These are phyloP conservation scores for Cheilosia vernalis DNA, from an alignment of 2,888 invertebrate species.

Conservation along the genomic window DNA sequence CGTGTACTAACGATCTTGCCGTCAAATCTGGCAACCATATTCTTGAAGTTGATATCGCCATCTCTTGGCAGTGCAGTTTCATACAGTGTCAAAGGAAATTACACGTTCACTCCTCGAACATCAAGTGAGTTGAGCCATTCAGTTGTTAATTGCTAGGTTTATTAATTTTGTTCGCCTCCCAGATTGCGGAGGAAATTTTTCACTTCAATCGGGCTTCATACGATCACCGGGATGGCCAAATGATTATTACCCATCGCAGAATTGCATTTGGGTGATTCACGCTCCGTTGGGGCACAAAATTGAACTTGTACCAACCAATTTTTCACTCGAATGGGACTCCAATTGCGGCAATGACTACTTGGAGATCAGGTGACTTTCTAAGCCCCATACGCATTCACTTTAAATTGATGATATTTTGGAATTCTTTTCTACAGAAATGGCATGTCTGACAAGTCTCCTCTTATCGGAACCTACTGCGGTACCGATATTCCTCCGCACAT, in stretches of 20 bases:
- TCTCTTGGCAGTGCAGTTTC: conserved; percentile 5
- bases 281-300: conserved; percentile 91
- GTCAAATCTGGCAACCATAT: conserved; percentile 67
- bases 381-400: background rate
- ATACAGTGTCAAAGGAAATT: conserved; percentile 60
- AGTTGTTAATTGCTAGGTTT: background rate
- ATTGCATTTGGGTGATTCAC: conserved; percentile 92
- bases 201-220: conserved; percentile 87
- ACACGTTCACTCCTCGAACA: conserved; percentile 66
- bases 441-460: conserved; percentile 87
- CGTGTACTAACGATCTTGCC: conserved; percentile 41
- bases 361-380: conserved; percentile 86
- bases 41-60: conserved; percentile 44
- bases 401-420: background rate
- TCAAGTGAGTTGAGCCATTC: conserved; percentile 33
- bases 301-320: conserved; percentile 87
- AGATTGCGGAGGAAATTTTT: conserved; percentile 90
- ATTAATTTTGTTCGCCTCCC: background rate
- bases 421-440: conserved; percentile 88
- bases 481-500: conserved; percentile 86
- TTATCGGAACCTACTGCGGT: conserved; percentile 93
- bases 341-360: conserved; percentile 87
- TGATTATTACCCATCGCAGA: conserved; percentile 87
- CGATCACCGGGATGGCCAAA: conserved; percentile 92
- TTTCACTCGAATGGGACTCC: conserved; percentile 86